Evolutionary conservation across 2,888 invertebrate genomes (phyloP).

Genomic region (Macroteleia sp.): DNA sequence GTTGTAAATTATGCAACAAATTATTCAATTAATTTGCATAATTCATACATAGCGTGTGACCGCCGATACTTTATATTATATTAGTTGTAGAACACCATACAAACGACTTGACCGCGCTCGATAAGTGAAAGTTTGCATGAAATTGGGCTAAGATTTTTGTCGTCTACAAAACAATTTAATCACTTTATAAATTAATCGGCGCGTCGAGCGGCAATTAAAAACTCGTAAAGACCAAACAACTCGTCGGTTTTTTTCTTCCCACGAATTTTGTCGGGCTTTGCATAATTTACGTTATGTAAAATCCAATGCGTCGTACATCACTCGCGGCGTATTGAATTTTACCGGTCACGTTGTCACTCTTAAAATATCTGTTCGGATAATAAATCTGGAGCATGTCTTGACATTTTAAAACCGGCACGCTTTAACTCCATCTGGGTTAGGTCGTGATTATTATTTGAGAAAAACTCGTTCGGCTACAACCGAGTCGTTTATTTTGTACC

Average conservation of each 20-base stretch:
- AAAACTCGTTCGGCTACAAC: background rate
- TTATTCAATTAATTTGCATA: constrained; percentile 23
- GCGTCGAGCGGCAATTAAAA: constrained; percentile 1
- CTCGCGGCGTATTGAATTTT: constrained; percentile 18
- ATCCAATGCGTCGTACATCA: constrained; percentile 4
- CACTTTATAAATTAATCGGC: constrained; percentile 12
- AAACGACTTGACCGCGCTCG: background rate
- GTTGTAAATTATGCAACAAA: background rate
- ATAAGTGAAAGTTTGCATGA: constrained; percentile 40
- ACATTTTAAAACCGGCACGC: constrained; percentile 24
- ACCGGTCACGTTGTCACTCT: constrained; percentile 16
- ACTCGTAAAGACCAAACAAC: background rate
- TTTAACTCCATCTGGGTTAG: constrained; percentile 20
- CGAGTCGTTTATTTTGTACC: background rate
- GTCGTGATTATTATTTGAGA: constrained; percentile 23
- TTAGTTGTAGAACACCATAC: constrained; percentile 10
- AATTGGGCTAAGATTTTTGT: constrained; percentile 22
- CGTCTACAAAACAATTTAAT: background rate
- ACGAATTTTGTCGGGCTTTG: constrained; percentile 26
- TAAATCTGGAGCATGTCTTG: constrained; percentile 38
- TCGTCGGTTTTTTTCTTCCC: background rate
- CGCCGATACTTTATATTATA: constrained; percentile 16
- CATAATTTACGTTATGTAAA: constrained; percentile 40
- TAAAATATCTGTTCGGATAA: constrained; percentile 25
- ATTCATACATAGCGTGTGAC: constrained; percentile 8